phyloP scores from a whole-genome alignment of 2,113 vertebrate species.

The Callocephalon fimbriatum region DNA sequence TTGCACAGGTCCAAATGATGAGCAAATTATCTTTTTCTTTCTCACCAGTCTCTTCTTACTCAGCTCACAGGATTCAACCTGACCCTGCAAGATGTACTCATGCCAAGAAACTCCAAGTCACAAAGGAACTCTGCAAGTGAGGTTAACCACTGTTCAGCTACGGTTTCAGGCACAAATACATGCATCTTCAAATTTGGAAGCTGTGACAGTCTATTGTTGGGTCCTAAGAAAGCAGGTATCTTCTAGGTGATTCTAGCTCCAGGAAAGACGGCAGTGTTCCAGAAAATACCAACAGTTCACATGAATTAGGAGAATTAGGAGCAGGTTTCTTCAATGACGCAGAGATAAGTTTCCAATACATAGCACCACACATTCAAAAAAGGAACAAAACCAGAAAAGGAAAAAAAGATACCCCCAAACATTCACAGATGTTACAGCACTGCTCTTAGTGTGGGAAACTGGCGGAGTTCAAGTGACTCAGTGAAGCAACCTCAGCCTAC shows the following conservation, averaged over 20 bases:
- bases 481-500: not conserved
- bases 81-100: not conserved
- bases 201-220: not conserved
- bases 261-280: not conserved
- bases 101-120: not conserved
- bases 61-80: not conserved
- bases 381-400: not conserved
- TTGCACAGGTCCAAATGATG: not conserved
- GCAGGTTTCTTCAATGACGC: not conserved
- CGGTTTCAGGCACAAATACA: not conserved
- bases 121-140: not conserved
- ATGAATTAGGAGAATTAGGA: not conserved
- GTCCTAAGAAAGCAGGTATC: not conserved
- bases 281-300: not conserved
- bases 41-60: not conserved
- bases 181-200: not conserved
- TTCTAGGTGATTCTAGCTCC: not conserved
- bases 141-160: not conserved
- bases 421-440: not conserved
- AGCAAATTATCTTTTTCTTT: not conserved
- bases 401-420: not conserved
- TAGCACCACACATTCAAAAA: not conserved
- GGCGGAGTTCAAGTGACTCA: not conserved
- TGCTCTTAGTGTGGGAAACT: not conserved
- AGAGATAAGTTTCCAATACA: not conserved